Conservation (phyloP, 2,113 vertebrate genomes). For the Erythrolamprus reginae region DNA sequence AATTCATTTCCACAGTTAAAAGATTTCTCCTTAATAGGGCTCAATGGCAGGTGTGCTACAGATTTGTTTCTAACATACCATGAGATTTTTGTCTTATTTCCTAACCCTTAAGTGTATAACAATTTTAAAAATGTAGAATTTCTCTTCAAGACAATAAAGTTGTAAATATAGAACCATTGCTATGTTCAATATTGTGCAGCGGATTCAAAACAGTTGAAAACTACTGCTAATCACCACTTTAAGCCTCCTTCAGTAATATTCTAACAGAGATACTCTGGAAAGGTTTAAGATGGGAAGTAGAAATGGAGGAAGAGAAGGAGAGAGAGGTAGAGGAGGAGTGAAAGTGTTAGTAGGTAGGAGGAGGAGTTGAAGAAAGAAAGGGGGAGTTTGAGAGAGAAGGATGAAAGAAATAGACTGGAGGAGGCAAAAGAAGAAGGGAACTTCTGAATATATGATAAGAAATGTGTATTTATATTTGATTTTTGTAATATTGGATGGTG, state of each 20-base stretch:
- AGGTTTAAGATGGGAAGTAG: too few relatives aligned
- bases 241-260: background rate
- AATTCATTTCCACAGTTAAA: slow-evolving; percentile 23
- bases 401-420: too few relatives aligned
- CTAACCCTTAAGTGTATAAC: background rate
- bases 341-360: too few relatives aligned
- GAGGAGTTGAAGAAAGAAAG: too few relatives aligned
- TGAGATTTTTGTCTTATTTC: background rate
- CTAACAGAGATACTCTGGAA: too few relatives aligned
- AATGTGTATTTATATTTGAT: too few relatives aligned
- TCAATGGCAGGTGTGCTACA: background rate
- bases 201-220: background rate
- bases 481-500: too few relatives aligned
- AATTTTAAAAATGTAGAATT: background rate
- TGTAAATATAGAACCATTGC: background rate
- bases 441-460: too few relatives aligned
- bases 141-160: background rate
- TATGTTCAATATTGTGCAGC: background rate
- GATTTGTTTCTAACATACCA: background rate
- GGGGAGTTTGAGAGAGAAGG: too few relatives aligned
- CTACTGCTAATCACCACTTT: background rate
- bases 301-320: too few relatives aligned
- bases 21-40: background rate
- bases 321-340: too few relatives aligned
- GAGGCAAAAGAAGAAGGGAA: too few relatives aligned